Evolutionary conservation across 2,113 vertebrate genomes (phyloP).

Genomic region (Argyrosomus japonicus): DNA sequence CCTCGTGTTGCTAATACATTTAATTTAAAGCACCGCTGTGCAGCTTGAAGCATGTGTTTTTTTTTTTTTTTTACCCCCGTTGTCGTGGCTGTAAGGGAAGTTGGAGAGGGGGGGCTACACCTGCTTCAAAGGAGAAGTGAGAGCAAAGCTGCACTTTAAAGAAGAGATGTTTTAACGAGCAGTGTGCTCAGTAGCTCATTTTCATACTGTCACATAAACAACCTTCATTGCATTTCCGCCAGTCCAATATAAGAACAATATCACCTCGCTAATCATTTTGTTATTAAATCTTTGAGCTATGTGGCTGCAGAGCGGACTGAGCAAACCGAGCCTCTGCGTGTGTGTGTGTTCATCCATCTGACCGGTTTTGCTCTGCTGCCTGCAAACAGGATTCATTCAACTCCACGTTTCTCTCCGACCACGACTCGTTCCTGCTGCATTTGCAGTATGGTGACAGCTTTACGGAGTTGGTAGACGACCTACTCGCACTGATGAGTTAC

Average conservation of each 20-base stretch:
- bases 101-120: slow-evolving; percentile 42
- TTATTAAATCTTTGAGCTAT: slow-evolving; percentile 29
- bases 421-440: slow-evolving; percentile 79
- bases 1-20: neutral
- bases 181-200: slow-evolving; percentile 5
- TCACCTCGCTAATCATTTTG: neutral
- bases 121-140: slow-evolving; percentile 15
- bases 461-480: slow-evolving; percentile 75
- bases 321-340: neutral
- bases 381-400: slow-evolving; percentile 43
- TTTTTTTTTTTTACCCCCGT: neutral
- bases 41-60: neutral
- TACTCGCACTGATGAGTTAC: slow-evolving; percentile 72
- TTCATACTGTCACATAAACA: slow-evolving; percentile 35
- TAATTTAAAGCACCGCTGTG: neutral
- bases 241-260: neutral
- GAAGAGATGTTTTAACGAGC: slow-evolving; percentile 36
- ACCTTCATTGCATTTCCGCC: neutral
- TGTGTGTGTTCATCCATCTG: slow-evolving; percentile 15
- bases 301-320: neutral
- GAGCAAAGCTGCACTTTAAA: slow-evolving; percentile 23
- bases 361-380: neutral
- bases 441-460: slow-evolving; percentile 82
- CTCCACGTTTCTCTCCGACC: slow-evolving; percentile 64
- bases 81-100: slow-evolving; percentile 32